Base-by-base conservation (phyloP, 92 coral and sea anemone genomes). In the Palythoa grandiflora region DNA sequence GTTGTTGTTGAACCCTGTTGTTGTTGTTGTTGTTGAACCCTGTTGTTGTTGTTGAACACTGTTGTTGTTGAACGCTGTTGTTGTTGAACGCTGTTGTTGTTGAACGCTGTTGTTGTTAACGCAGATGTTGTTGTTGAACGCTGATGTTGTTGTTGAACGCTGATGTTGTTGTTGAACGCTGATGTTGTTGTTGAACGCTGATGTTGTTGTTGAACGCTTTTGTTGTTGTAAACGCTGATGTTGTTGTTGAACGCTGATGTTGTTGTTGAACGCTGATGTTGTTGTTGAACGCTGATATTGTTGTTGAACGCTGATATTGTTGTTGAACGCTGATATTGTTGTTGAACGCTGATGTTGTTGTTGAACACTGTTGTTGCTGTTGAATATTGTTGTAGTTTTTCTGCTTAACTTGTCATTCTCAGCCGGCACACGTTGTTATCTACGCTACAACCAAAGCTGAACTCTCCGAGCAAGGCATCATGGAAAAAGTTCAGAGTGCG, bases 401-500 rank as follows among this genome's bases (percentile, higher is more conserved):
- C 12, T 84, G 96, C 98, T 93, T 95, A 78, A 95, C 98, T 71
- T 50, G 39, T 81, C 1, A 16, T 6, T 39, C n/a, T 50, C 71
- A 96, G 99, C 98, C 99, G 11, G 95, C 95, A 17, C 99, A 96
- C 80, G 97, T 93, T 54, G 70, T 84, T 2, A 86, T 96, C 40
- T 95, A 73, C 78, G 98, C 96, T n/a, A 95, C 91, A 44, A 77
- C 54, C 37, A 59, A 35, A 35, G 91, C 75, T 2, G 99, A 96
- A 7, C 68, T 96, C 6, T 83, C 93, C 9, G 95, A 92, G 71
- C 78, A 87, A 14, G 87, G 39, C 68, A 90, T 96, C 57, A 95
- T 90, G 96, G 93, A 91, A 89, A 96, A 96, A 77, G 99, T 96
- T 17, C 92, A 96, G 83, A 92, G 84, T 57, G 96, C 98, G 55